phyloP scores from a whole-genome alignment of 2,113 vertebrate genomes.

The Pelecanoides urinatrix region DNA sequence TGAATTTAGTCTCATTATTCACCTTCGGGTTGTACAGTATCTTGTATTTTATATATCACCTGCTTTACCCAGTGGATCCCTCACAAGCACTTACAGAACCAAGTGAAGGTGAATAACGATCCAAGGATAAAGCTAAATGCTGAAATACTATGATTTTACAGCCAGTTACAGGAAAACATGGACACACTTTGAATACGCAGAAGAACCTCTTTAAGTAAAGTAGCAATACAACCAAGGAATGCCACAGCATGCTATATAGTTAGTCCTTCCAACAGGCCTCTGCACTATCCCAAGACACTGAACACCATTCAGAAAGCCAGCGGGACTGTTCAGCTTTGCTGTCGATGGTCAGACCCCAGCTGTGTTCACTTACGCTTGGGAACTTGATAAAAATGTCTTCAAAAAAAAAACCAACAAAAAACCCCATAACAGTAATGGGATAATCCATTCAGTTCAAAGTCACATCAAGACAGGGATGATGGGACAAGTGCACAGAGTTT shows the following conservation, averaged over 20 bases:
- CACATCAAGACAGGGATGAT: not conserved
- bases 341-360: not conserved
- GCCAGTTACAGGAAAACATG: not conserved
- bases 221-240: not conserved
- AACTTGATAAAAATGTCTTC: not conserved
- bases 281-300: not conserved
- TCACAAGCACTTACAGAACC: not conserved
- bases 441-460: not conserved
- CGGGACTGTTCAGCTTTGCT: not conserved
- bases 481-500: not conserved
- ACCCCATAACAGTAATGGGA: not conserved
- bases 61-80: not conserved
- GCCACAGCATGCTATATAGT: fast-evolving
- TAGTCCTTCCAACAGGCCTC: not conserved
- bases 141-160: not conserved
- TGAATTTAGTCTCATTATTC: constrained; percentile 37
- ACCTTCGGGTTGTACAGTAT: not conserved
- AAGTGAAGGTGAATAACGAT: not conserved
- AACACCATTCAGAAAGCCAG: not conserved
- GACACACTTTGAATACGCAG: not conserved
- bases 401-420: not conserved
- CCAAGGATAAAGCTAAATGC: not conserved
- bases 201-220: not conserved
- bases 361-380: not conserved
- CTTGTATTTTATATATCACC: not conserved